phyloP scores from a whole-genome alignment of 1,140 invertebrate species.

The Platyscapa corneri region DNA sequence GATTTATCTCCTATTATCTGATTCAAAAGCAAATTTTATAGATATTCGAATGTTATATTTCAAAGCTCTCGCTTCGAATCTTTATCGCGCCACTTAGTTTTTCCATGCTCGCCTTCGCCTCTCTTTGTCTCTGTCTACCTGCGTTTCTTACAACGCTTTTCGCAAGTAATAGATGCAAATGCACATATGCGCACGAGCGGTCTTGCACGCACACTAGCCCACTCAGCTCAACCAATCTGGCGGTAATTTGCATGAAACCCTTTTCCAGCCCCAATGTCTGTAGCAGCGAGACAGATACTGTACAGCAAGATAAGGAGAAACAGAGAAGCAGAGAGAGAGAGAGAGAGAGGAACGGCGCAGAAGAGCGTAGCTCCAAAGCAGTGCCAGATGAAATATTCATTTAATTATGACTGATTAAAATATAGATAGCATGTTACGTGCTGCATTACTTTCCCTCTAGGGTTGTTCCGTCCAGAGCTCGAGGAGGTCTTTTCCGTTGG shows the following conservation, averaged over 20 bases:
- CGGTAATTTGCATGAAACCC: slow-evolving; percentile 67
- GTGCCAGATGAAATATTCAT: slow-evolving; percentile 69
- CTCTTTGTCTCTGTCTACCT: slow-evolving; percentile 37
- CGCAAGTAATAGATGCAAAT: too few relatives aligned
- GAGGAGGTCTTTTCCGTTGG: slow-evolving; percentile 18
- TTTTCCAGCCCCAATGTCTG: slow-evolving; percentile 55
- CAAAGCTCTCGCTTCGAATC: slow-evolving; percentile 26
- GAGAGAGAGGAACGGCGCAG: background rate
- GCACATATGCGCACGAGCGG: too few relatives aligned
- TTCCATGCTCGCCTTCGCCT: background rate
- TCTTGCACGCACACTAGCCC: too few relatives aligned
- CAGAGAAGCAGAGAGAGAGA: background rate
- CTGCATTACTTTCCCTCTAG: slow-evolving; percentile 58
- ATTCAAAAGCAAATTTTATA: slow-evolving; percentile 40
- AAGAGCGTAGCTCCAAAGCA: slow-evolving; percentile 32
- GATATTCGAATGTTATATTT: slow-evolving; percentile 37
- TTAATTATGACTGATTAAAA: slow-evolving; percentile 71
- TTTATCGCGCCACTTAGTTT: slow-evolving; percentile 33
- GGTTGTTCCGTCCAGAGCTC: background rate
- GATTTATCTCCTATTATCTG: background rate
- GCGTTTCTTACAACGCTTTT: slow-evolving; percentile 37
- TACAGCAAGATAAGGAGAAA: background rate
- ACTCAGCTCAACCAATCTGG: slow-evolving; percentile 57
- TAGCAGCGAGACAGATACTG: slow-evolving; percentile 55
- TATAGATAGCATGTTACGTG: slow-evolving; percentile 68